A percentile compares a stretch with the other conserved stretches of the same genome.
phyloP scores from a whole-genome alignment of 2,888 invertebrate genomes.

The Kryphioiulus occultus region DNA sequence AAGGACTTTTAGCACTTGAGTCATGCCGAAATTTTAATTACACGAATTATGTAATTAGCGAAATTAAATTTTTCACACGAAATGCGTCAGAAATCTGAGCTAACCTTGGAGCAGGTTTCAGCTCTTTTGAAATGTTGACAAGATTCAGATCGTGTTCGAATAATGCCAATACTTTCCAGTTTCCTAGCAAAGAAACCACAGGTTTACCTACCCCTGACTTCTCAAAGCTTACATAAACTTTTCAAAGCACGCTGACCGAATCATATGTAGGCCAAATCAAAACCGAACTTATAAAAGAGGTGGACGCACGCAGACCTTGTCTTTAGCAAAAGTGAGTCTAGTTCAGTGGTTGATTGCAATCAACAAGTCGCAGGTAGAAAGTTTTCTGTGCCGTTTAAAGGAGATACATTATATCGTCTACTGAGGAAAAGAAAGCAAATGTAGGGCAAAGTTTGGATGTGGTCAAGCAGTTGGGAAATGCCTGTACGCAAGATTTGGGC shows the following conservation, averaged over 20 bases:
- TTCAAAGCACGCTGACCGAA: not conserved
- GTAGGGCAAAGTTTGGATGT: conserved; percentile 31
- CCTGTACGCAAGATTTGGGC: not conserved
- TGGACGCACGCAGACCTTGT: not conserved
- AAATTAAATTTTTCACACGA: too few species aligned
- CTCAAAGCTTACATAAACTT: not conserved
- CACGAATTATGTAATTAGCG: too few species aligned
- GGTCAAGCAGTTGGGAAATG: conserved; percentile 18
- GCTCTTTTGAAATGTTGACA: not conserved
- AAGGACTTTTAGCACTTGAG: too few species aligned
- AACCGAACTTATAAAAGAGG: not conserved
- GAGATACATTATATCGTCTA: not conserved
- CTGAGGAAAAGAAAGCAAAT: not conserved
- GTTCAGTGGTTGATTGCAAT: not conserved
- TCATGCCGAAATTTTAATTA: too few species aligned
- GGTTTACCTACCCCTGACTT: not conserved
- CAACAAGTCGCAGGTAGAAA: not conserved
- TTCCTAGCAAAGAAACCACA: not conserved
- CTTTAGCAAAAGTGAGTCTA: not conserved
- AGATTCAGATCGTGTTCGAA: not conserved
- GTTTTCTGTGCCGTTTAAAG: not conserved
- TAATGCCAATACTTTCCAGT: not conserved
- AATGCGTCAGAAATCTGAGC: too few species aligned
- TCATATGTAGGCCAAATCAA: not conserved
- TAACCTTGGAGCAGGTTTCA: too few species aligned